A percentile compares a stretch with the other conserved stretches of the same genome.
These are phyloP conservation scores for Anthopleura sola DNA, from an alignment of 64 coral and sea anemone genomes.

Conservation along the genomic window DNA sequence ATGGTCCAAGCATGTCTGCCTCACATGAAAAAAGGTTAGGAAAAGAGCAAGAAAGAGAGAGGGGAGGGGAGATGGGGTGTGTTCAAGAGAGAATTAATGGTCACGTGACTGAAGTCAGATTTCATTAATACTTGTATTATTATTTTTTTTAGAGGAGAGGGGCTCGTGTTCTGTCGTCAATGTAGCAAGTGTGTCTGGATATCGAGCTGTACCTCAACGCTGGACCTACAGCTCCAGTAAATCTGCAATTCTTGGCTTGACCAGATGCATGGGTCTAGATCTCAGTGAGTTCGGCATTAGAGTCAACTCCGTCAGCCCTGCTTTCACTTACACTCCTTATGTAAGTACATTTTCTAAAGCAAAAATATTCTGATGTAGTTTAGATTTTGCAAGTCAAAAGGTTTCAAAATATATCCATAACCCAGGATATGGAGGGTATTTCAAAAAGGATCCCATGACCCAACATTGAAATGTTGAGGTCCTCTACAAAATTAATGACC, in stretches of 20 bases:
- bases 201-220: constrained; percentile 25
- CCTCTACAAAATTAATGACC: too few species aligned
- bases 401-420: too few species aligned
- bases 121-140: too few species aligned
- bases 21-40: constrained; percentile 54
- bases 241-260: constrained; percentile 34
- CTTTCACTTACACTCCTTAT: not conserved
- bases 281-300: constrained; percentile 35
- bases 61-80: not conserved
- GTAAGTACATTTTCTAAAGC: too few species aligned
- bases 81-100: too few species aligned
- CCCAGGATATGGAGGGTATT: too few species aligned
- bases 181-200: constrained; percentile 27
- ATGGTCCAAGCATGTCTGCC: constrained; percentile 72
- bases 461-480: too few species aligned
- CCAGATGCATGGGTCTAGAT: constrained; percentile 56
- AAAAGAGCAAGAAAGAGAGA: not conserved
- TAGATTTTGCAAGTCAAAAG: too few species aligned
- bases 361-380: too few species aligned
- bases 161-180: constrained; percentile 34
- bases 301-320: constrained; percentile 53
- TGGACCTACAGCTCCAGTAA: constrained; percentile 57
- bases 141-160: too few species aligned
- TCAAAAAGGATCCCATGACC: too few species aligned
- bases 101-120: too few species aligned